Conservation (phyloP, 2,113 vertebrate genomes). For the Misgurnus mizolepis region DNA sequence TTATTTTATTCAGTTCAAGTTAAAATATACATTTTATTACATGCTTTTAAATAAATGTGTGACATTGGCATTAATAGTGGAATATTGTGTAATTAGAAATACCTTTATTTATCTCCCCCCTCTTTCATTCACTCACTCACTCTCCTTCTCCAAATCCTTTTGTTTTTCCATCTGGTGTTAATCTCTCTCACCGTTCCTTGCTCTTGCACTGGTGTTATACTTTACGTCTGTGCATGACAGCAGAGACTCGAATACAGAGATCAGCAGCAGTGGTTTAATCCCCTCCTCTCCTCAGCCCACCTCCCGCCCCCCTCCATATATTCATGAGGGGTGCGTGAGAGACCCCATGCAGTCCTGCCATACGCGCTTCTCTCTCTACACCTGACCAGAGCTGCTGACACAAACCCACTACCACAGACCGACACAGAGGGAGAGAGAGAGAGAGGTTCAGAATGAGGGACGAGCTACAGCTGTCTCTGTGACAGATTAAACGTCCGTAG, state of each 20-base stretch:
- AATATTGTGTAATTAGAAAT: no score
- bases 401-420: conserved; percentile 20
- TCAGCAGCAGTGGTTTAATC: conserved; percentile 45
- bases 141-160: not conserved
- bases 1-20: no score
- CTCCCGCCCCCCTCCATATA: conserved; percentile 26
- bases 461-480: conserved; percentile 58
- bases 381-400: conserved; percentile 55
- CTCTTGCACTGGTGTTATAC: not conserved
- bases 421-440: conserved; percentile 5
- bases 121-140: not conserved
- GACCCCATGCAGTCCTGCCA: conserved; percentile 32
- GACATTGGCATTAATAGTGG: no score
- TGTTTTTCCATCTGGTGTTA: not conserved
- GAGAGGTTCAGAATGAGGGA: conserved; percentile 47
- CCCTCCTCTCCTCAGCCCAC: not conserved
- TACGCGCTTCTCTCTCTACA: conserved; percentile 43
- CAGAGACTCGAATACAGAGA: conserved; percentile 1
- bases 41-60: no score
- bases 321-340: conserved; percentile 32
- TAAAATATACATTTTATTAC: no score
- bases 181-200: conserved; percentile 9
- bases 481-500: conserved; percentile 51
- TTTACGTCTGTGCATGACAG: not conserved
- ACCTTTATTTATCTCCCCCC: not conserved